A percentile compares a stretch with the other conserved stretches of the same genome.
phyloP scores from a whole-genome alignment of 2,888 invertebrate species.

The Bellardia bayeri region DNA sequence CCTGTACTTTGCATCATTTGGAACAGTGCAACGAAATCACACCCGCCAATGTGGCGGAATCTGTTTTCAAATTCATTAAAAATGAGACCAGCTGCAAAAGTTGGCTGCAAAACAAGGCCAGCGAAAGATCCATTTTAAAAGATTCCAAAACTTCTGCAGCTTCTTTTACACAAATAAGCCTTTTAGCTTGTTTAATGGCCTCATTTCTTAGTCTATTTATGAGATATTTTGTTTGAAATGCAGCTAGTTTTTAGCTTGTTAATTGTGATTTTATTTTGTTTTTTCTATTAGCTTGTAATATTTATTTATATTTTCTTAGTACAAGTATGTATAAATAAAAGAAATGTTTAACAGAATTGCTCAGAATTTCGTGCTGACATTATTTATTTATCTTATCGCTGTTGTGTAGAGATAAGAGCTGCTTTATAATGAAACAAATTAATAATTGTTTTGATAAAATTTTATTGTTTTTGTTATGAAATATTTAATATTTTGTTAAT shows the following conservation, averaged over 20 bases:
- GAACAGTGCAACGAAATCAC: slow-evolving; percentile 90
- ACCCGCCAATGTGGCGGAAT: slow-evolving; percentile 91
- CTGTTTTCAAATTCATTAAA: slow-evolving; percentile 89
- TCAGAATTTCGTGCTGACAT: neutral
- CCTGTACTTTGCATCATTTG: slow-evolving; percentile 81
- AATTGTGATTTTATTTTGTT: slow-evolving; percentile 7
- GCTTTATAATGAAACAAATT: neutral
- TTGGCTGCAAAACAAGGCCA: slow-evolving; percentile 76
- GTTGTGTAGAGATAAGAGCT: too few species aligned
- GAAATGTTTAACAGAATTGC: neutral
- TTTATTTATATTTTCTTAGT: slow-evolving; percentile 2
- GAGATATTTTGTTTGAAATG: slow-evolving; percentile 18
- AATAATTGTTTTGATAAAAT: neutral
- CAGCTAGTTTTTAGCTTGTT: neutral
- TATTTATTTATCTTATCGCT: neutral
- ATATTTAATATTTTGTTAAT: too few species aligned
- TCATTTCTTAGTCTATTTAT: neutral
- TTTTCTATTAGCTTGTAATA: neutral
- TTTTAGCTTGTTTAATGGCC: neutral
- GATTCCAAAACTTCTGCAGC: slow-evolving; percentile 73
- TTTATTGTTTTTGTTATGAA: neutral
- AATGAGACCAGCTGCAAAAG: slow-evolving; percentile 87
- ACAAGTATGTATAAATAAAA: neutral
- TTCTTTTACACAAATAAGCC: slow-evolving; percentile 6
- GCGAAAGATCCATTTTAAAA: slow-evolving; percentile 76